Base-by-base conservation (phyloP, 1,140 invertebrate species). In the Bradysia coprophila region DNA sequence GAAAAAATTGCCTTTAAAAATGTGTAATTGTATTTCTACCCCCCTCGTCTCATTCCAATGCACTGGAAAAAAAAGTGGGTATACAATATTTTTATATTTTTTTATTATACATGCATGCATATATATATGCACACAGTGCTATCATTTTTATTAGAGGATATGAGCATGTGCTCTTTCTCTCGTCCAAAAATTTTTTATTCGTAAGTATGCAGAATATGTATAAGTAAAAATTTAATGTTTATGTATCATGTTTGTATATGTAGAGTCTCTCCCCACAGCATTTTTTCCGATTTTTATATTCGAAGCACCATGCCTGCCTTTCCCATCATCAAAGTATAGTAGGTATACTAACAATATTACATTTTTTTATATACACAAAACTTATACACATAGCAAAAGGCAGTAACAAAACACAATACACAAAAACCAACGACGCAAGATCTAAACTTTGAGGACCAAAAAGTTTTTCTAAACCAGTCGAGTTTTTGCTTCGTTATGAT, bases 401-500 rank as follows among this genome's bases (percentile, higher is more conserved):
- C 24, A 28, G 24, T 28, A 28, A 28, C 24, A 28, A 28, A 28
- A 28, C 24, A 28, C 24, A 28, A 28, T 28, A 28, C 24, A 28
- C 24, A 28, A 28, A 28, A 28, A 28, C 24, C 24, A 28, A 28
- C 24, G 24, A 28, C 24, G 24, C 24, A 28, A 28, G 18, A 38
- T 18, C n/a, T 18, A 38, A 38, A 38, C 21, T 38, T 38, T 18
- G 38, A 39, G 38, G 38, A 39, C 38, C 38, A 39, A 39, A 39
- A 38, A 39, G 9, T 39, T 39, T 39, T 39, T 21, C 19, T 22
- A 39, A 39, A 39, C 38, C 38, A 39, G 38, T 39, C 38, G 38
- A 39, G 38, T 39, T 39, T 39, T 39, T 39, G 38, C 38, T 22
- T 39, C 36, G 36, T 38, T 20, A 38, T 38, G 36, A 38, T 38